Evolutionary conservation across 2,113 vertebrate species (phyloP).

Genomic region (Helogale parvula): DNA sequence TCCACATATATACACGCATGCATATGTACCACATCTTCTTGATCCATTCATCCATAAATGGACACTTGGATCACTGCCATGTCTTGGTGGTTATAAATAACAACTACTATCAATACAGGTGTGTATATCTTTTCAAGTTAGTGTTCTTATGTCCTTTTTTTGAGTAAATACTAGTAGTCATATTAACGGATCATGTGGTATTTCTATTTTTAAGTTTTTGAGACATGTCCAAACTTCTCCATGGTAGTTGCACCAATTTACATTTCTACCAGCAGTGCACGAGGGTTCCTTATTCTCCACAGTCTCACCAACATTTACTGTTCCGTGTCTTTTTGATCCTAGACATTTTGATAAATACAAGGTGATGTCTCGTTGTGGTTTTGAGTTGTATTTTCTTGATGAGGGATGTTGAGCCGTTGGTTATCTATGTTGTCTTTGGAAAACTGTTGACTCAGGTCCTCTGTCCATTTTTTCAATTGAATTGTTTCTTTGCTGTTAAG

Average conservation of each 20-base stretch:
- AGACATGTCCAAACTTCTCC: neutral
- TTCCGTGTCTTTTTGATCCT: neutral
- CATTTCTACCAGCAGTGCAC: neutral
- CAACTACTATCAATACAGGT: neutral
- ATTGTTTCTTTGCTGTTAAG: no score
- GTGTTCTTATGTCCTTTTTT: no score
- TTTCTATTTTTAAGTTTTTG: neutral
- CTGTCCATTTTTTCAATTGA: no score
- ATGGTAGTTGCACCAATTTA: neutral
- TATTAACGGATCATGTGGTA: neutral
- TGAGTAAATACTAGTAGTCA: neutral
- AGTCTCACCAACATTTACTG: neutral
- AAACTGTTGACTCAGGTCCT: no score
- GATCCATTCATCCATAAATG: neutral
- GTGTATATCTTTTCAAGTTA: neutral
- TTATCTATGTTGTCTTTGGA: no score
- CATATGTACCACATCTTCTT: neutral
- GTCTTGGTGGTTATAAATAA: neutral
- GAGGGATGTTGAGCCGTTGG: no score
- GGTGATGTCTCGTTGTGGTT: no score
- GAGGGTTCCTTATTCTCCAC: neutral
- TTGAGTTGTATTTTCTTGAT: no score
- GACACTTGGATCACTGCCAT: neutral
- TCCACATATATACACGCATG: neutral
- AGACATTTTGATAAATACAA: neutral